phyloP scores from a whole-genome alignment of 2,113 vertebrate genomes.

The Chaetorhynchus papuensis region DNA sequence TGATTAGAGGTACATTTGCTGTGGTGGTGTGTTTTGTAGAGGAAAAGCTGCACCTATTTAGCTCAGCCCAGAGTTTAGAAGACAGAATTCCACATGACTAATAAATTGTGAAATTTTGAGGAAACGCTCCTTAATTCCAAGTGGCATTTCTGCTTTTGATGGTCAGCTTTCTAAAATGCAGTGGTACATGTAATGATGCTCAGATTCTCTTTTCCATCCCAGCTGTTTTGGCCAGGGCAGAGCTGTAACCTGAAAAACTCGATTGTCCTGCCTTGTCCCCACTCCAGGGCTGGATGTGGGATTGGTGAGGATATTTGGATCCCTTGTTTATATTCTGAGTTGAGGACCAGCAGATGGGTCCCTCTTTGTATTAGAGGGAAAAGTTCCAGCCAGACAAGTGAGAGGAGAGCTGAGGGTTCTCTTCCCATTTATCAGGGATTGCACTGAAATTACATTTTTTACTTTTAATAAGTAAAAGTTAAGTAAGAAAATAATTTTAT shows the following conservation, averaged over 20 bases:
- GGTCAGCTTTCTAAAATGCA: not conserved
- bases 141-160: not conserved
- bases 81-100: not conserved
- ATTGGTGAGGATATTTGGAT: not conserved
- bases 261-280: not conserved
- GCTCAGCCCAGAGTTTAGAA: not conserved
- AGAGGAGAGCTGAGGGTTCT: not conserved
- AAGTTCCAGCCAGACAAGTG: not conserved
- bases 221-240: not conserved
- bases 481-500: constrained; percentile 33
- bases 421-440: not conserved
- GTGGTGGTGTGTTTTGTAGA: not conserved
- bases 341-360: not conserved
- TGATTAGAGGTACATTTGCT: not conserved
- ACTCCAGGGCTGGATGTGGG: not conserved
- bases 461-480: not conserved
- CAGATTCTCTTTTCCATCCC: not conserved
- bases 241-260: not conserved
- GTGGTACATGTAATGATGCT: not conserved
- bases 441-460: not conserved
- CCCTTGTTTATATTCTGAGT: not conserved
- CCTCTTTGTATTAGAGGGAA: no score
- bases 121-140: not conserved
- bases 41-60: not conserved
- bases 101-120: not conserved